These are phyloP conservation scores for Sceloporus tristichus DNA, from an alignment of 2,113 vertebrate genomes.

Conservation along the genomic window DNA sequence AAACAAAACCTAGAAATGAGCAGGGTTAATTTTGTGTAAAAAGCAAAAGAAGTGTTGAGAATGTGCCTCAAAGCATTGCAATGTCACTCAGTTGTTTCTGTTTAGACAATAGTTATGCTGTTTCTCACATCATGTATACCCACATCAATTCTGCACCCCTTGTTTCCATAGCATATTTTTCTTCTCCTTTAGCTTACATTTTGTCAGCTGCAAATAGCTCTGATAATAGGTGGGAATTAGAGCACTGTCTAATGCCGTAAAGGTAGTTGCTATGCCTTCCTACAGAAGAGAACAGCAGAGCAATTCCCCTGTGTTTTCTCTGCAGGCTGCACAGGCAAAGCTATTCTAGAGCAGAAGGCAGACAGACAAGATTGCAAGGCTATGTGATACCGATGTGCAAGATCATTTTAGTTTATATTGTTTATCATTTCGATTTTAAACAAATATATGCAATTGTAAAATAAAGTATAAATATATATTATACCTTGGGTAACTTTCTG, in stretches of 20 bases:
- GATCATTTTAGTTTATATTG: not conserved
- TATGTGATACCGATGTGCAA: not conserved
- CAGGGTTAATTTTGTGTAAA: not conserved
- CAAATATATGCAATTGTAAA: not conserved
- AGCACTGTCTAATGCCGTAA: not conserved
- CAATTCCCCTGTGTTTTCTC: not conserved
- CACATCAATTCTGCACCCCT: not conserved
- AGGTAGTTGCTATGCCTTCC: not conserved
- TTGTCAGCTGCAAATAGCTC: not conserved
- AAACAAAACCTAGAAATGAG: not conserved
- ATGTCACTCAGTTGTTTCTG: not conserved
- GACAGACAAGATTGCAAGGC: not conserved
- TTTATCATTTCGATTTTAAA: not conserved
- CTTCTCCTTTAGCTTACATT: not conserved
- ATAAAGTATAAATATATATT: conserved; percentile 6
- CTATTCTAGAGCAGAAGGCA: not conserved
- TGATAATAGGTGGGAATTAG: not conserved
- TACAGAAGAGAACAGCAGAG: not conserved
- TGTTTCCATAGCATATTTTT: not conserved
- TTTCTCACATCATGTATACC: not conserved
- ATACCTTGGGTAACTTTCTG: conserved; percentile 94
- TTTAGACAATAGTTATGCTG: not conserved
- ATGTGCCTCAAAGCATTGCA: too few relatives aligned
- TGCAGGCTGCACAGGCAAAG: not conserved
- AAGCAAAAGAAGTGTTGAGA: not conserved